phyloP scores from a whole-genome alignment of 2,888 invertebrate genomes.

The Siphonodentalium dalli region DNA sequence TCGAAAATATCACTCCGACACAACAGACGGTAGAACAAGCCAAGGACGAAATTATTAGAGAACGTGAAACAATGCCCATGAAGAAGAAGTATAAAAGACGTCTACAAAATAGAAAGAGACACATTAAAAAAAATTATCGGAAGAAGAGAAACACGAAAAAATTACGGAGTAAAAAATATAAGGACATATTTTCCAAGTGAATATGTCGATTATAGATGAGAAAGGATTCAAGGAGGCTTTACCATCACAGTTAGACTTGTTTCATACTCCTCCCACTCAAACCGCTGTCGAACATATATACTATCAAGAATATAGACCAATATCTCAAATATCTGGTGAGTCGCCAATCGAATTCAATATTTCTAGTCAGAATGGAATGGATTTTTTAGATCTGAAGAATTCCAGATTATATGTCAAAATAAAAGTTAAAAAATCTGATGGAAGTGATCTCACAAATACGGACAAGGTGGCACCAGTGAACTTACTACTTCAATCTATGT shows the following conservation, averaged over 20 bases:
- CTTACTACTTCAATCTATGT: constrained; percentile 29
- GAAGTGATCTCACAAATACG: constrained; percentile 1
- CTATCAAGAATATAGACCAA: constrained; percentile 25
- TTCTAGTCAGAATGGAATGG: constrained; percentile 29
- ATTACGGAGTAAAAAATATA: background rate
- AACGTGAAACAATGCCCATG: background rate
- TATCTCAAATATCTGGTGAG: constrained; percentile 13
- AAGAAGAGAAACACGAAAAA: constrained; percentile 3
- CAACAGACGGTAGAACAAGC: no score
- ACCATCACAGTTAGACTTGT: constrained; percentile 21
- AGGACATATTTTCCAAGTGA: background rate
- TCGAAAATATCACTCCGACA: no score
- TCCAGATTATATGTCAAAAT: constrained; percentile 23
- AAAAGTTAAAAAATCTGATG: constrained; percentile 25
- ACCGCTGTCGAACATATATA: constrained; percentile 24
- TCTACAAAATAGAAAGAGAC: background rate
- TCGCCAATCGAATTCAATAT: constrained; percentile 30
- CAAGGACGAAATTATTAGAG: background rate
- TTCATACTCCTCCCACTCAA: constrained; percentile 30
- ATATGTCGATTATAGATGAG: constrained; percentile 25
- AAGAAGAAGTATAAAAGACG: background rate
- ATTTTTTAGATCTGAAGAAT: constrained; percentile 28
- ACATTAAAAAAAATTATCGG: background rate
- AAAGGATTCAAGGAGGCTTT: constrained; percentile 26
- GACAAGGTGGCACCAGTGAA: constrained; percentile 29